Evolutionary conservation across 2,113 vertebrate species (phyloP).

Genomic region (Falco punctatus): DNA sequence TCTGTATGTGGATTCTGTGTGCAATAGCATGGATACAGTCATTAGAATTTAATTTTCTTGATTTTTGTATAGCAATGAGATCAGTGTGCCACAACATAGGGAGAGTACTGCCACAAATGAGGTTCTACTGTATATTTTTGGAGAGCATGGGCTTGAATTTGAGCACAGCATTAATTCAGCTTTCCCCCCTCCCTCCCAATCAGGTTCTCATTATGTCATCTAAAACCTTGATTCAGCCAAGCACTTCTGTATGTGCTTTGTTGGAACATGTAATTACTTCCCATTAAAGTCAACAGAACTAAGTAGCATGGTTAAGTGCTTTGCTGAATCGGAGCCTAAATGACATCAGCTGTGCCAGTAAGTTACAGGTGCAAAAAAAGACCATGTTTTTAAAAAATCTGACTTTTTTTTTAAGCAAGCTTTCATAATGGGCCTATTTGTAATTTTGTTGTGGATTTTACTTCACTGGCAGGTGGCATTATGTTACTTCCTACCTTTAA

Average conservation of each 20-base stretch:
- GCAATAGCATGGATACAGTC: not conserved
- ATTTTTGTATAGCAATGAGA: not conserved
- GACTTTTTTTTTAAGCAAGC: not conserved
- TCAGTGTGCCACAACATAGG: not conserved
- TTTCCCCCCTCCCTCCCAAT: not conserved
- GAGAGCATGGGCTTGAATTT: slow-evolving; percentile 4
- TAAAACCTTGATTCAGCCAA: slow-evolving; percentile 59
- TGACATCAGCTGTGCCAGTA: slow-evolving; percentile 62
- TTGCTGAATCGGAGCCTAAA: slow-evolving; percentile 60
- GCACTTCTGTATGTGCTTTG: slow-evolving; percentile 51
- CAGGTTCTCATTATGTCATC: slow-evolving; percentile 40
- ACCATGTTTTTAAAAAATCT: not conserved
- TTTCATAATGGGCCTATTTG: not conserved
- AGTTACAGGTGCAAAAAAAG: slow-evolving; percentile 45
- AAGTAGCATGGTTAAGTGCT: slow-evolving; percentile 60
- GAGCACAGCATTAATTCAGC: not conserved
- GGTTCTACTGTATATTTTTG: not conserved
- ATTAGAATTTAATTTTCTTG: not conserved
- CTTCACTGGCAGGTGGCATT: not conserved
- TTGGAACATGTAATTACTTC: slow-evolving; percentile 67
- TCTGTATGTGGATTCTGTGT: not conserved
- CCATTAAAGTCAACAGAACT: slow-evolving; percentile 57
- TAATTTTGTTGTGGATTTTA: not conserved
- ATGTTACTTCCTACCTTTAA: not conserved
- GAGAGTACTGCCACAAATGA: not conserved